These are phyloP conservation scores for Drusus annulatus DNA, from an alignment of 1,140 invertebrate genomes.

Conservation along the genomic window DNA sequence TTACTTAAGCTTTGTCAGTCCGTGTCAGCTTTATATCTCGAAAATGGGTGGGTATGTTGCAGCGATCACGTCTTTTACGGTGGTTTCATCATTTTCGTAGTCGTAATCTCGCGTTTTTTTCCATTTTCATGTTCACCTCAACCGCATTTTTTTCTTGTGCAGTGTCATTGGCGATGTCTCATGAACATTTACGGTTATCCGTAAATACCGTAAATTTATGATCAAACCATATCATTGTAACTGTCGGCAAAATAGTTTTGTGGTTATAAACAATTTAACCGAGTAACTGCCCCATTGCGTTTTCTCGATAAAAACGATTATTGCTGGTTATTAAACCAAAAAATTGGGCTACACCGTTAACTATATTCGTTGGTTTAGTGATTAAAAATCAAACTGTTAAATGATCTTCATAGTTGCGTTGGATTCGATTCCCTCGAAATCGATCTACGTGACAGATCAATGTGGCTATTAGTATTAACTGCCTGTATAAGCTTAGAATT, in stretches of 20 bases:
- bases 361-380: no score
- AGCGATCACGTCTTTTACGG: background rate
- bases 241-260: constrained; percentile 20
- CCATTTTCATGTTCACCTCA: background rate
- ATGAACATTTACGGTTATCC: constrained; percentile 6
- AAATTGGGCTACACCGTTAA: no score
- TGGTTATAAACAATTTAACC: constrained; percentile 22
- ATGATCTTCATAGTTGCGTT: no score
- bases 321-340: no score
- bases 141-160: constrained; percentile 10
- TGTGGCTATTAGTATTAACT: no score
- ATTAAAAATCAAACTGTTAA: no score
- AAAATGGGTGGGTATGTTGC: background rate
- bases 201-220: constrained; percentile 31
- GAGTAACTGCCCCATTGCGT: constrained; percentile 10
- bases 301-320: background rate
- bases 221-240: constrained; percentile 19
- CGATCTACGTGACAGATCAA: no score
- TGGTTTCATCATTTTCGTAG: constrained; percentile 27
- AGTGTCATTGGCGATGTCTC: constrained; percentile 17
- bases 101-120: background rate
- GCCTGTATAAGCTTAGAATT: no score
- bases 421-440: no score
- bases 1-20: no score
- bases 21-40: no score